Percentiles rank a stretch among this genome's conserved stretches.
Conservation (phyloP, 2,113 vertebrate genomes). For the Myrmecobius fasciatus region DNA sequence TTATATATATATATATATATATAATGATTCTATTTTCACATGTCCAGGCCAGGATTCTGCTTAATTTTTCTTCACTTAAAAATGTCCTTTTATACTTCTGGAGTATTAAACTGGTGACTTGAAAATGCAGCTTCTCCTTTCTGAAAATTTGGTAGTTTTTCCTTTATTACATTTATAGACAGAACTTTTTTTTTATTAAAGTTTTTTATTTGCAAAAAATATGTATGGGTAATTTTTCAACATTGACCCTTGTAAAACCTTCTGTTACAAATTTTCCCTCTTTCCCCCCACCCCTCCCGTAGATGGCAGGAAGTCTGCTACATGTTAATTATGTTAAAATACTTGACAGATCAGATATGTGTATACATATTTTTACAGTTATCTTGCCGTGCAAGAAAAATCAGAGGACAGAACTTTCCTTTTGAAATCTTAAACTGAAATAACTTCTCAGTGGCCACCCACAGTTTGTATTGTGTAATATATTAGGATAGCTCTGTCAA, state of each 20-base stretch:
- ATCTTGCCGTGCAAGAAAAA: too few species aligned
- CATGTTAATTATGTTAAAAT: too few species aligned
- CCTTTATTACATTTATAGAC: background rate
- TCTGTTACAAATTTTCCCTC: too few species aligned
- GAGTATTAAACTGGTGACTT: background rate
- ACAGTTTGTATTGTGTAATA: background rate
- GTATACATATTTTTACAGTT: too few species aligned
- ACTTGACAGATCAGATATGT: too few species aligned
- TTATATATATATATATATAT: too few species aligned
- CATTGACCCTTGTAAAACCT: too few species aligned
- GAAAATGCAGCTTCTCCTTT: background rate
- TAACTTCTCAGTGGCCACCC: background rate
- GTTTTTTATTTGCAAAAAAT: too few species aligned
- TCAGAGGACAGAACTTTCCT: background rate
- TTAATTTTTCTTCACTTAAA: conserved; percentile 9
- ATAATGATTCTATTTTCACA: background rate
- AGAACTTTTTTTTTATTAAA: too few species aligned
- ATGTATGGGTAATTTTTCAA: too few species aligned
- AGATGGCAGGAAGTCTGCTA: too few species aligned
- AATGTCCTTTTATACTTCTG: background rate
- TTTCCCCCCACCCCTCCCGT: too few species aligned
- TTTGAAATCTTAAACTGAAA: background rate
- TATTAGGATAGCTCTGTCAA: background rate
- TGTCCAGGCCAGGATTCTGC: background rate
- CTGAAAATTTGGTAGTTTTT: background rate